phyloP scores from a whole-genome alignment of 1,140 invertebrate genomes.

The Drosophila sucinea region DNA sequence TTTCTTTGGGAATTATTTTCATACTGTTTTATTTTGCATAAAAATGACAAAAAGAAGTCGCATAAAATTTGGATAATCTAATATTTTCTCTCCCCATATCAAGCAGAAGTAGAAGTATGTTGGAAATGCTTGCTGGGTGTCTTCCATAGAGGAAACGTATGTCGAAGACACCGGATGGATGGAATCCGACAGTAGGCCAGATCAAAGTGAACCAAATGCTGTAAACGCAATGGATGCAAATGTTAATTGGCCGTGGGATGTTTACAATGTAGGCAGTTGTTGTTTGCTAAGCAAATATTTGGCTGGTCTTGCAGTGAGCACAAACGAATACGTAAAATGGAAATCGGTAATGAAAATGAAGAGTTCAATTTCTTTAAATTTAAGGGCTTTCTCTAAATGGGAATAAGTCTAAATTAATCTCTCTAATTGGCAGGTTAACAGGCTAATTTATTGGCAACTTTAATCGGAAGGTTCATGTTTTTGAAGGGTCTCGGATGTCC shows the following conservation, averaged over 20 bases:
- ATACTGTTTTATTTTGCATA: too few species aligned
- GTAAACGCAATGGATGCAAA: neutral
- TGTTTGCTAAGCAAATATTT: constrained; percentile 30
- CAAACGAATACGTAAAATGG: neutral
- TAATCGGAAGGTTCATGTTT: neutral
- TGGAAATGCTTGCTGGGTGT: neutral
- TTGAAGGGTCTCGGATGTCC: neutral
- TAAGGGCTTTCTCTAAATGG: neutral
- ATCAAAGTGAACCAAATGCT: constrained; percentile 3
- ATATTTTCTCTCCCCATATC: too few species aligned
- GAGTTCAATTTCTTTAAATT: neutral
- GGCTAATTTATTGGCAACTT: too few species aligned
- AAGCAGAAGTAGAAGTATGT: too few species aligned
- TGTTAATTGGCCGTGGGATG: constrained; percentile 33
- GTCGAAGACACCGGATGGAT: neutral
- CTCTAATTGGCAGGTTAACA: too few species aligned
- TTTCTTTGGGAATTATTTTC: too few species aligned
- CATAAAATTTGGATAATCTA: too few species aligned
- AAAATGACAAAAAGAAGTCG: too few species aligned
- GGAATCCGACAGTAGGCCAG: constrained; percentile 3
- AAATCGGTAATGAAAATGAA: neutral
- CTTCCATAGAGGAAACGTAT: neutral
- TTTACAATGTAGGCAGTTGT: constrained; percentile 11
- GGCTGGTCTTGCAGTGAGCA: constrained; percentile 4
- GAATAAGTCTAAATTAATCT: neutral